These are phyloP conservation scores for Koerneria pararmatus DNA, from an alignment of 2,888 invertebrate species.

Conservation along the genomic window DNA sequence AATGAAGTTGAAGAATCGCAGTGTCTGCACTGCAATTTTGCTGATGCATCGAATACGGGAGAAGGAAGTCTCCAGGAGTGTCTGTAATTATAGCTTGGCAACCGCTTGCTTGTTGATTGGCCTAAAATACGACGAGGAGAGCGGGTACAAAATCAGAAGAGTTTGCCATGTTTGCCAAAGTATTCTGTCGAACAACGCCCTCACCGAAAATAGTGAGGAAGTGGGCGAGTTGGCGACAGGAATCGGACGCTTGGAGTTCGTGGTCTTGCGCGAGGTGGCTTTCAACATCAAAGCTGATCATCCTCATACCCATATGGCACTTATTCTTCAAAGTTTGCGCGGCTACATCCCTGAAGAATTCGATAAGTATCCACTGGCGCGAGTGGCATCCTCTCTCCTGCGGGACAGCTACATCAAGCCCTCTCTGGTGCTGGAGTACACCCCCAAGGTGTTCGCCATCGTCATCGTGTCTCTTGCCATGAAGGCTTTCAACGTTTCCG, in stretches of 20 bases:
- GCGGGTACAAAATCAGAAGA: slow-evolving; percentile 10
- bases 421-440: neutral
- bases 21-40: slow-evolving; percentile 26
- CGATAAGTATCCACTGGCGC: slow-evolving; percentile 20
- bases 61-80: slow-evolving; percentile 15
- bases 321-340: slow-evolving; percentile 12
- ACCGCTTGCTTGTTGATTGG: slow-evolving; percentile 18
- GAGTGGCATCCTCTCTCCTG: slow-evolving; percentile 11
- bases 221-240: slow-evolving; percentile 16
- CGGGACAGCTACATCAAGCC: slow-evolving; percentile 21
- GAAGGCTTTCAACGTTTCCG: slow-evolving; percentile 13
- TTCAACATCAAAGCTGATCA: slow-evolving; percentile 18
- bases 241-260: slow-evolving; percentile 20
- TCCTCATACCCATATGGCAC: slow-evolving; percentile 18
- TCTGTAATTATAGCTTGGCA: slow-evolving; percentile 27
- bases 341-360: slow-evolving; percentile 16
- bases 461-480: slow-evolving; percentile 7
- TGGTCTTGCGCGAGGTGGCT: slow-evolving; percentile 15
- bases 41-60: slow-evolving; percentile 25
- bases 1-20: slow-evolving; percentile 26
- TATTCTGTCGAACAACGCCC: slow-evolving; percentile 8
- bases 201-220: slow-evolving; percentile 19
- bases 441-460: slow-evolving; percentile 15
- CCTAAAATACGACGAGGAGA: slow-evolving; percentile 23
- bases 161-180: slow-evolving; percentile 19